A percentile compares a stretch with the other conserved stretches of the same genome.
These are phyloP conservation scores for Campylorhamphus procurvoides DNA, from an alignment of 2,113 vertebrate genomes.

Conservation along the genomic window DNA sequence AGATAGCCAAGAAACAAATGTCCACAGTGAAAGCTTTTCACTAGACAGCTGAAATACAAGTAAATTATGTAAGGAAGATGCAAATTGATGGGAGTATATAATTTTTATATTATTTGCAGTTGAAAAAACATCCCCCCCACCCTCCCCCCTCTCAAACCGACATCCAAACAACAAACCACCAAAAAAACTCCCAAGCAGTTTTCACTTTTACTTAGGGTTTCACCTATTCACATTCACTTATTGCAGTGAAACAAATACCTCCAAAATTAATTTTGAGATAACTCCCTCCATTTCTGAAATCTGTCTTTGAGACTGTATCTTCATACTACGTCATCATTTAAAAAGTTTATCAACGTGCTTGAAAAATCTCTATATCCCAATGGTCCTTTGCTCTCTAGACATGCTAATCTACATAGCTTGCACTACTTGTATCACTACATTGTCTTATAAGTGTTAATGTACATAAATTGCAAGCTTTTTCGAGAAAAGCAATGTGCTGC, in stretches of 20 bases:
- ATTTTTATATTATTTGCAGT: background rate
- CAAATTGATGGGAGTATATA: background rate
- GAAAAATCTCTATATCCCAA: background rate
- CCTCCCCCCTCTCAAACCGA: background rate
- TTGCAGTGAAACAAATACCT: background rate
- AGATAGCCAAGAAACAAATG: background rate
- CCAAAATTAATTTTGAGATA: background rate
- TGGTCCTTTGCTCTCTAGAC: background rate
- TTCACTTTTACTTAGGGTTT: background rate
- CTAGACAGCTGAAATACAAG: background rate
- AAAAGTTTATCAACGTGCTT: background rate
- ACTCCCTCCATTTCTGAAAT: background rate
- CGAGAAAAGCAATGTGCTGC: background rate
- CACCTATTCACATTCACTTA: background rate
- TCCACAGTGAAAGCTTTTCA: background rate
- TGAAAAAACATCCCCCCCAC: background rate
- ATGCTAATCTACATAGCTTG: background rate
- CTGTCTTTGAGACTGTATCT: background rate
- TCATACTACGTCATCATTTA: background rate
- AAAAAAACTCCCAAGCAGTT: background rate
- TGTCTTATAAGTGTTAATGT: background rate
- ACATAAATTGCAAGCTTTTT: background rate
- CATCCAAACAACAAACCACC: no score
- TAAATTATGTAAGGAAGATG: background rate
- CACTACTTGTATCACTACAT: background rate